A percentile compares a stretch with the other conserved stretches of the same genome.
These are phyloP conservation scores for Nesoenas mayeri DNA, from an alignment of 2,113 vertebrate species.

Conservation along the genomic window DNA sequence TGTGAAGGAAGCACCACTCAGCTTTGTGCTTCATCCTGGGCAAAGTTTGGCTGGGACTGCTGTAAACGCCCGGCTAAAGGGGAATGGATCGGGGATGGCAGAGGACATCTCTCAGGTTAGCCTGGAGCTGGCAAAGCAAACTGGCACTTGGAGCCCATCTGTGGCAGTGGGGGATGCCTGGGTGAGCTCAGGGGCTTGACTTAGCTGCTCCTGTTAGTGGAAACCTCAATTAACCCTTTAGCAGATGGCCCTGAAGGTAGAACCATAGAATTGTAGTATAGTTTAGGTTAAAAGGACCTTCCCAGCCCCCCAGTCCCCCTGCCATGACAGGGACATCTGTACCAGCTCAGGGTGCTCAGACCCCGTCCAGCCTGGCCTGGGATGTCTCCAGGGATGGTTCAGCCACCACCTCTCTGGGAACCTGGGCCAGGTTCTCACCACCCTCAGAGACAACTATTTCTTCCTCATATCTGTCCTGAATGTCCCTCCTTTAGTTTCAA, in stretches of 20 bases:
- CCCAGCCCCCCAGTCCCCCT: too few species aligned
- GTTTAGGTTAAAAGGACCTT: too few species aligned
- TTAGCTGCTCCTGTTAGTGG: background rate
- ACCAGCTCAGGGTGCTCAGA: too few species aligned
- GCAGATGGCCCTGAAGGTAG: background rate
- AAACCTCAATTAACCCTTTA: background rate
- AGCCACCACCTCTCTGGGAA: too few species aligned
- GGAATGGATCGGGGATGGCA: accelerated
- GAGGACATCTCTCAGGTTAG: background rate
- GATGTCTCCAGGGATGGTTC: too few species aligned
- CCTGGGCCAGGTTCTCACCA: too few species aligned
- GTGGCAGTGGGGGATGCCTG: background rate
- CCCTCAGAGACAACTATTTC: too few species aligned
- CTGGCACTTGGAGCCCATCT: background rate
- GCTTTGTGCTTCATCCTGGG: background rate
- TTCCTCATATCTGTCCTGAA: too few species aligned
- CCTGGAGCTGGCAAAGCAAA: background rate
- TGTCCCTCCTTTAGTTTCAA: too few species aligned
- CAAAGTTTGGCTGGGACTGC: background rate
- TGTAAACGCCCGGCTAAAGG: background rate
- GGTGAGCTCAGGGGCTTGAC: background rate
- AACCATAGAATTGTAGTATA: too few species aligned
- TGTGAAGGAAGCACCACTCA: background rate
- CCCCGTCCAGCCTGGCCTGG: too few species aligned
- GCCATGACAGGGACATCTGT: too few species aligned